These are phyloP conservation scores for Perca fluviatilis DNA, from an alignment of 2,113 vertebrate genomes.

Conservation along the genomic window DNA sequence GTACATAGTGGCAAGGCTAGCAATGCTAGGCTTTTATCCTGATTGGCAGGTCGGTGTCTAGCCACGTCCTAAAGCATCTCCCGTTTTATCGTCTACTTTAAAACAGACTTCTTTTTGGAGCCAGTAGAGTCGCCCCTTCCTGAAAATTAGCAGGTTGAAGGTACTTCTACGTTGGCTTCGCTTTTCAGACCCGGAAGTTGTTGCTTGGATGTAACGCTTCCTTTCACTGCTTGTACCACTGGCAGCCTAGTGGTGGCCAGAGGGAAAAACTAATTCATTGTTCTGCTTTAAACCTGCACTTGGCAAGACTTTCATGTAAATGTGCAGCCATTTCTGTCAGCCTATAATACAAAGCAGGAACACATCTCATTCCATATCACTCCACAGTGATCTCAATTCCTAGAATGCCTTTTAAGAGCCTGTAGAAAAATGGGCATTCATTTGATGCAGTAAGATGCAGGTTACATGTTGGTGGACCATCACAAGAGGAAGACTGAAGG, in stretches of 20 bases:
- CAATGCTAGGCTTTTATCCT: too few relatives aligned
- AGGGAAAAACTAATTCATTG: background rate
- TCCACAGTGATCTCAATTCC: conserved; percentile 2
- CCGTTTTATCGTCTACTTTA: too few relatives aligned
- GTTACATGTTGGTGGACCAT: background rate
- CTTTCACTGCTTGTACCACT: background rate
- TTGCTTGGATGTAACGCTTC: too few relatives aligned
- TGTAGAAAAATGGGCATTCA: background rate
- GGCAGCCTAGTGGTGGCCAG: background rate
- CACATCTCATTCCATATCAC: background rate
- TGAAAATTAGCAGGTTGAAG: too few relatives aligned
- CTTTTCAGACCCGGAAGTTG: too few relatives aligned
- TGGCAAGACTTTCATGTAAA: background rate
- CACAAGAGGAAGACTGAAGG: background rate
- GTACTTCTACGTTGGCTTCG: too few relatives aligned
- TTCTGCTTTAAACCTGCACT: background rate
- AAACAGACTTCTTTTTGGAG: too few relatives aligned
- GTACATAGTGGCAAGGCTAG: too few relatives aligned
- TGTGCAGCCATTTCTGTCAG: background rate
- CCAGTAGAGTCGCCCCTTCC: too few relatives aligned
- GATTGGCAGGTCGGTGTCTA: too few relatives aligned
- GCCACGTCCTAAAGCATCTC: too few relatives aligned
- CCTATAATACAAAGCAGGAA: background rate
- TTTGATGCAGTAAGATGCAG: background rate
- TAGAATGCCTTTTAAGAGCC: background rate